A percentile compares a stretch with the other conserved stretches of the same genome.
These are phyloP conservation scores for Idaea biselata DNA, from an alignment of 2,888 invertebrate genomes.

Conservation along the genomic window DNA sequence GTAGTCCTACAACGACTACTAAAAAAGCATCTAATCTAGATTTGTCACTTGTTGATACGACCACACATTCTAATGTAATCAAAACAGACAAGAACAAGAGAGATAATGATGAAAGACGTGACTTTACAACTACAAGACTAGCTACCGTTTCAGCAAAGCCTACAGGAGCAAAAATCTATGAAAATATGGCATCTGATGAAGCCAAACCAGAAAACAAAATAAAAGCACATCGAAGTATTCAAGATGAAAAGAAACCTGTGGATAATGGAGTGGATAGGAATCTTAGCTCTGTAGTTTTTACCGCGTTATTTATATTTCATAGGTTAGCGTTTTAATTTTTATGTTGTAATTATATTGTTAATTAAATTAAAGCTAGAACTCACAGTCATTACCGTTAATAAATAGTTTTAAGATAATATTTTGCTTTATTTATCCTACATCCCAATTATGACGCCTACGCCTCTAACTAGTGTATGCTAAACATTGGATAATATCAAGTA, in stretches of 20 bases:
- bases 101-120: slow-evolving; percentile 27
- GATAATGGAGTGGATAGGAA: slow-evolving; percentile 37
- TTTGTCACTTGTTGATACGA: slow-evolving; percentile 25
- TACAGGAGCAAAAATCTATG: slow-evolving; percentile 44
- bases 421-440: not conserved
- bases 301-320: slow-evolving; percentile 36
- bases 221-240: slow-evolving; percentile 56
- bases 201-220: slow-evolving; percentile 59
- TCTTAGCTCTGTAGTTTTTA: slow-evolving; percentile 36
- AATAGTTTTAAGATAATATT: slow-evolving; percentile 44
- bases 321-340: slow-evolving; percentile 46
- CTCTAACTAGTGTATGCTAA: no score
- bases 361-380: slow-evolving; percentile 49
- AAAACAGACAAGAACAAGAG: slow-evolving; percentile 21
- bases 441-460: no score
- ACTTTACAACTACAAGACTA: slow-evolving; percentile 60
- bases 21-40: slow-evolving; percentile 26
- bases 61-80: slow-evolving; percentile 22
- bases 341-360: slow-evolving; percentile 34
- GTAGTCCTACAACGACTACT: slow-evolving; percentile 19
- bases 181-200: slow-evolving; percentile 70
- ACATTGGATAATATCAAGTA: no score
- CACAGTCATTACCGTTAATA: slow-evolving; percentile 74
- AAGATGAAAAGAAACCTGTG: slow-evolving; percentile 37
- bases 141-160: slow-evolving; percentile 72